Evolutionary conservation across 1,140 invertebrate genomes (phyloP).

Genomic region (Saccostrea echinata): DNA sequence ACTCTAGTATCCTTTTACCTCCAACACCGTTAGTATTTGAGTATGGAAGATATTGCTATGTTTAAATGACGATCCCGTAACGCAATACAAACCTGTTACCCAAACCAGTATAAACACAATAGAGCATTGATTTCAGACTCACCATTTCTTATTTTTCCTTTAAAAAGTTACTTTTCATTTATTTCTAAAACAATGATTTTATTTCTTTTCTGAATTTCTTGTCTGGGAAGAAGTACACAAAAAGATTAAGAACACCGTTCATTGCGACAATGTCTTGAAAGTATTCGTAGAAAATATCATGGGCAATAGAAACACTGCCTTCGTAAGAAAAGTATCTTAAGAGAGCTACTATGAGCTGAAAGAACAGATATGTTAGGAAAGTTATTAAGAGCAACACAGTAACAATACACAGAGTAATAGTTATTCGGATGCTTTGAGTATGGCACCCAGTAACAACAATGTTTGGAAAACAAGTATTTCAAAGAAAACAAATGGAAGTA

Average conservation of each 20-base stretch:
- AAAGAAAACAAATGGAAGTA: not conserved
- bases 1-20: too few relatives aligned
- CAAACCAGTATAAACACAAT: too few relatives aligned
- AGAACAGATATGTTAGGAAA: not conserved
- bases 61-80: too few relatives aligned
- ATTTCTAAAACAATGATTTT: not conserved
- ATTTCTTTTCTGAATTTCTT: not conserved
- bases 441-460: not conserved
- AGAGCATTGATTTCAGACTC: too few relatives aligned
- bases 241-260: not conserved
- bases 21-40: too few relatives aligned
- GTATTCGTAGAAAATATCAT: too few relatives aligned
- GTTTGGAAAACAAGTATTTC: not conserved
- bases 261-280: not conserved
- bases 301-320: not conserved
- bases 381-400: not conserved
- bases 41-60: too few relatives aligned
- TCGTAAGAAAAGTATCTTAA: not conserved
- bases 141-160: too few relatives aligned
- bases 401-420: not conserved
- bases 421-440: not conserved
- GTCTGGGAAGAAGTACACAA: not conserved
- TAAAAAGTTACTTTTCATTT: too few relatives aligned
- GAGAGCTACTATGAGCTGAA: not conserved
- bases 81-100: too few relatives aligned